Conservation (phyloP, 2,888 invertebrate species). For the Apomyelois bistriatella region DNA sequence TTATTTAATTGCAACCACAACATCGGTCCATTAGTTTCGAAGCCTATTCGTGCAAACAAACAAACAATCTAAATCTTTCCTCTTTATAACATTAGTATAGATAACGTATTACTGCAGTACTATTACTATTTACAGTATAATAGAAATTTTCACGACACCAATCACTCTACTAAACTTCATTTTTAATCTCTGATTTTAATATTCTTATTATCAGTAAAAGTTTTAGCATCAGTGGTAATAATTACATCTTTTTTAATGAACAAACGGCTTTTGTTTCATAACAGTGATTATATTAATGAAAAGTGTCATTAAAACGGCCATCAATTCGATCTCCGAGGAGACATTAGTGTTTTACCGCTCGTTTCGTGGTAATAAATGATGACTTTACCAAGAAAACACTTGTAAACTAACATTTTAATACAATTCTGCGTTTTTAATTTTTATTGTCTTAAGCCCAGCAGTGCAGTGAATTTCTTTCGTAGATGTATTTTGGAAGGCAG, state of each 20-base stretch:
- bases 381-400: slow-evolving; percentile 49
- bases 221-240: slow-evolving; percentile 27
- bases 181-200: slow-evolving; percentile 1
- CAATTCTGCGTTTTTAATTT: too few relatives aligned
- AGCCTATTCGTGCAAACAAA: too few relatives aligned
- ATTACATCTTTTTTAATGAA: slow-evolving; percentile 71
- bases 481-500: too few relatives aligned
- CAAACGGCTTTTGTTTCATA: slow-evolving; percentile 71
- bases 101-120: too few relatives aligned
- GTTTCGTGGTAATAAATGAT: slow-evolving; percentile 56
- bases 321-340: slow-evolving; percentile 72
- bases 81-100: too few relatives aligned
- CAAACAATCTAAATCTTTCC: too few relatives aligned
- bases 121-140: too few relatives aligned
- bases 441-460: too few relatives aligned
- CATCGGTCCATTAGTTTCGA: too few relatives aligned
- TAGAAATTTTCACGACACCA: too few relatives aligned
- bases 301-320: slow-evolving; percentile 76
- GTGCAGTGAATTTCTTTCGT: too few relatives aligned
- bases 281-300: slow-evolving; percentile 77
- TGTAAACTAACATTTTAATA: slow-evolving; percentile 31
- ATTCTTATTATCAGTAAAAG: slow-evolving; percentile 12
- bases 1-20: too few relatives aligned
- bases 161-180: not conserved
- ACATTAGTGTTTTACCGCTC: slow-evolving; percentile 70